Percentiles rank a stretch among this genome's conserved stretches.
Evolutionary conservation across 2,113 vertebrate species (phyloP).

Genomic region (Columba janthina): DNA sequence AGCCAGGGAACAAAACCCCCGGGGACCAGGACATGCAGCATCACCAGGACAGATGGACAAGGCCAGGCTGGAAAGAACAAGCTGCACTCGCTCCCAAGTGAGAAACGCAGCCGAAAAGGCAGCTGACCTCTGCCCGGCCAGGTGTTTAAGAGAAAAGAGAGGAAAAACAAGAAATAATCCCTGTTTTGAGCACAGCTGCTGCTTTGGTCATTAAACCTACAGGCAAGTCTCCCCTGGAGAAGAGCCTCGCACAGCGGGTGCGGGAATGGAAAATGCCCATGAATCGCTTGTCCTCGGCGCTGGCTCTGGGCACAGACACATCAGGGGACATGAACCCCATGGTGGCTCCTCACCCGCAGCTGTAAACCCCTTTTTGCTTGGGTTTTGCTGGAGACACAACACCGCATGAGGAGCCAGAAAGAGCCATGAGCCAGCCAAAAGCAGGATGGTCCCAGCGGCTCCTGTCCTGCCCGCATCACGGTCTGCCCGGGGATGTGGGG

Average conservation of each 20-base stretch:
- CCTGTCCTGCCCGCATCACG: neutral
- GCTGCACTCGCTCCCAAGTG: rapidly evolving
- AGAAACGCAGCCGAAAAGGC: neutral
- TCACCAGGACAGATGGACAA: neutral
- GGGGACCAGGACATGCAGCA: neutral
- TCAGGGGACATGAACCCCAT: neutral
- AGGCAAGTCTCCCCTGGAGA: neutral
- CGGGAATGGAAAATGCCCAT: neutral
- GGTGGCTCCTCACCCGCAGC: neutral
- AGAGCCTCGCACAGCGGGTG: neutral
- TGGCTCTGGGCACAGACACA: neutral
- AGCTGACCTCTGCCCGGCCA: neutral
- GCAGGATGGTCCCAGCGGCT: neutral
- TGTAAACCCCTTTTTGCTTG: neutral
- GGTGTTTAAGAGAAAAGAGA: neutral
- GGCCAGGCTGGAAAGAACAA: neutral
- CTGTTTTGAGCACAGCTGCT: neutral
- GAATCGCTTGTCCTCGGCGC: rapidly evolving
- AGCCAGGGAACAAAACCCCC: neutral
- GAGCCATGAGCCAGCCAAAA: neutral
- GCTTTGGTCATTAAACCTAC: neutral
- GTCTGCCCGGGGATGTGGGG: neutral
- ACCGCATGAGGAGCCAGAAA: neutral
- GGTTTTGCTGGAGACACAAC: neutral
- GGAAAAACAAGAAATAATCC: neutral